Evolutionary conservation across 2,888 invertebrate genomes (phyloP), one percentile per base, ranked within the genome.

Genomic region (Entomobrya multifasciata): DNA sequence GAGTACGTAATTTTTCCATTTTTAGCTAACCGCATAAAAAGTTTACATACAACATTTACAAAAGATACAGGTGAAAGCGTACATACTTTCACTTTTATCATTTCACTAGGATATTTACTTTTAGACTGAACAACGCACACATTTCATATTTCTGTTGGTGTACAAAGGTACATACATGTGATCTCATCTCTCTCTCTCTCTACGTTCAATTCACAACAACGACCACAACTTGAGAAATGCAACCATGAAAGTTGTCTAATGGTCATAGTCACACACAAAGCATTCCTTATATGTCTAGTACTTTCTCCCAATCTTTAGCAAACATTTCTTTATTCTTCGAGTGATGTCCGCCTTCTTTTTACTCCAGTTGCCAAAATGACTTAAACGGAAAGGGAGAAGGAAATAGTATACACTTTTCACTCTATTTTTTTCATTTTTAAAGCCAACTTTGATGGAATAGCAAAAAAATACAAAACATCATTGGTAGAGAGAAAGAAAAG

Each of bases 391-490:
- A 60, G 44, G 22, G 47, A 57, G 17, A 72, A 67, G 44, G 22
- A 57, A 60, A 15, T 55, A 15, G n/a, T n/a, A n/a, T n/a, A n/a
- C n/a, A n/a, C n/a, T n/a, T n/a, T n/a, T 60, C 55, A 22, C 49
- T 62, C n/a, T 30, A 30, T 72, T 81, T 44, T 47, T 62, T 65
- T 82, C n/a, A 17, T 41, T 65, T 79, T 81, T 41, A 84, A 84
- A 84, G 67, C 57, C 77, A 77, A 84, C 49, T 84, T 84, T 84
- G 84, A 84, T 78, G 78, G 78, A 78, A 84, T 78, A 57, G 60
- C 55, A n/a, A n/a, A n/a, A 83, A 83, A 76, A 76, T 83, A 84
- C 44, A 57, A 78, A 84, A 84, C 57, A 57, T 36, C 57, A 67
- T 22, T 47, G 52, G 44, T 17, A n/a, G 65, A 41, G 49, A 52